Conservation (phyloP, 2,888 invertebrate species). For the Exephanes ischioxanthus region DNA sequence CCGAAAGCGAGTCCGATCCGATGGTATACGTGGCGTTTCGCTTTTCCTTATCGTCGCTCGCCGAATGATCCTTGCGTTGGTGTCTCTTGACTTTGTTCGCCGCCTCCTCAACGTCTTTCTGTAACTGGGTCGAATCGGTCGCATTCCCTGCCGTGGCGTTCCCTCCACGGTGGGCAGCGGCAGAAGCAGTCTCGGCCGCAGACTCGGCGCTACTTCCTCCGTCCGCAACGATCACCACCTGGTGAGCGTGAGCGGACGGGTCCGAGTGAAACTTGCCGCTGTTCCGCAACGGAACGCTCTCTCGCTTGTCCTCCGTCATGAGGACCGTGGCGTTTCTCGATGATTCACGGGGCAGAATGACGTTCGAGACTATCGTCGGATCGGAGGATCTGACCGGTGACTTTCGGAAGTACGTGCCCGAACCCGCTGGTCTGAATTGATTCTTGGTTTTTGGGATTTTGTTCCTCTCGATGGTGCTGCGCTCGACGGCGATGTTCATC, state of each 20-base stretch:
- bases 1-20: slow-evolving; percentile 10
- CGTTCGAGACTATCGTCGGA: slow-evolving; percentile 77
- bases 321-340: slow-evolving; percentile 66
- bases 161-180: slow-evolving; percentile 69
- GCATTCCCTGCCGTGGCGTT: slow-evolving; percentile 73
- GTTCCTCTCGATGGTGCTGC: slow-evolving; percentile 80
- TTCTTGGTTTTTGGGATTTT: slow-evolving; percentile 79
- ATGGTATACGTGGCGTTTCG: slow-evolving; percentile 38
- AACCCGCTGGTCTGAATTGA: slow-evolving; percentile 73
- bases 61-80: slow-evolving; percentile 16
- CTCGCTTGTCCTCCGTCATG: slow-evolving; percentile 52
- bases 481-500: slow-evolving; percentile 80
- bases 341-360: slow-evolving; percentile 73
- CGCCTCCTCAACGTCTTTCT: slow-evolving; percentile 37
- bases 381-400: slow-evolving; percentile 73
- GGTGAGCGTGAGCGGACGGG: slow-evolving; percentile 77
- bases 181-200: slow-evolving; percentile 51
- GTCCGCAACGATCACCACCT: slow-evolving; percentile 66
- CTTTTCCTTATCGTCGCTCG: slow-evolving; percentile 16
- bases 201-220: slow-evolving; percentile 66
- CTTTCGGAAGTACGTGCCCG: slow-evolving; percentile 76
- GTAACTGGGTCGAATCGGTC: slow-evolving; percentile 75
- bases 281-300: slow-evolving; percentile 58
- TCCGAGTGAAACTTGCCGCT: slow-evolving; percentile 62
- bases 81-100: slow-evolving; percentile 6